Evolutionary conservation across 2,888 invertebrate genomes (phyloP), one percentile per base, ranked within the genome.

Genomic region (Sacculina carcini): DNA sequence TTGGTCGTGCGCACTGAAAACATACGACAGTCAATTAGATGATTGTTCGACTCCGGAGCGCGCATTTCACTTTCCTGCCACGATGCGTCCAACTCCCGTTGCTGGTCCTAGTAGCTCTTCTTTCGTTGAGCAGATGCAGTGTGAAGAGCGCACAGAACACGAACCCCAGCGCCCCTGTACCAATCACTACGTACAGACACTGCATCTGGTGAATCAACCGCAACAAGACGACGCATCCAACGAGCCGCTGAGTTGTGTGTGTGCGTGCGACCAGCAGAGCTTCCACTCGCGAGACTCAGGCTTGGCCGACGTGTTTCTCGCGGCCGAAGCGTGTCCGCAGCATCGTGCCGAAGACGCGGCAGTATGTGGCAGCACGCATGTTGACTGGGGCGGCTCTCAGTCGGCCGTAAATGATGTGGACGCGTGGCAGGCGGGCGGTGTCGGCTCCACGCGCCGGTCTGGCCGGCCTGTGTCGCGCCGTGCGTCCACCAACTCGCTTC

Each of bases 221-320:
- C 21, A 39, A n/a, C 16, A 24, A 19, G 42, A 52, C 34, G 46
- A 49, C n/a, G 26, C 28, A n/a, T n/a, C n/a, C n/a, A n/a, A n/a
- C n/a, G n/a, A n/a, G 28, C 42, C 9, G 28, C 42, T 28, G 28
- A 44, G 16, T n/a, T n/a, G n/a, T n/a, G n/a, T n/a, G 21, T 53
- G 56, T 46, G 51, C 52, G 32, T 56, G 54, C 51, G 52, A 55
- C 29, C 32, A 52, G 1, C 52, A 54, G 31, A 56, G 56, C 36
- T 40, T 48, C 46, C 51, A 59, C 53, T 83, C 84, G 16, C 66
- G 66, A 9, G 80, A 81, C 63, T 84, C 83, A 0, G 85, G 85
- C 24, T 79, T 85, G 67, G 84, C 81, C 1, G 84, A 83, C 26
- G 82, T 60, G 16, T 51, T 51, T 12, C 54, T 53, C 24, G 54